Conservation (phyloP, 2,113 vertebrate species). For the Proteles cristata region DNA sequence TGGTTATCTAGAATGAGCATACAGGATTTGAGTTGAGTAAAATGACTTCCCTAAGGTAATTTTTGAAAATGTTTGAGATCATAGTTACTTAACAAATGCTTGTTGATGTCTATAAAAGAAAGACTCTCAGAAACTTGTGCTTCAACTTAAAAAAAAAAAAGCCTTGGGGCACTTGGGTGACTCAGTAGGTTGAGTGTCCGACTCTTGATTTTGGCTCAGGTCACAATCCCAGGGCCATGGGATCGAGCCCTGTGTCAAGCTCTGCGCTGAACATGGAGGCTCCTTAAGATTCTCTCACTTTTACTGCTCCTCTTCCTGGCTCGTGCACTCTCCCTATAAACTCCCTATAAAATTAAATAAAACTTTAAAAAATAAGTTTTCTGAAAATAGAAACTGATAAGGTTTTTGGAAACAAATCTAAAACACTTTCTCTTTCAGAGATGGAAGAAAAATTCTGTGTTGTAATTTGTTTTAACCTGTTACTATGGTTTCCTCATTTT, state of each 20-base stretch:
- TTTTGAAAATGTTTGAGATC: background rate
- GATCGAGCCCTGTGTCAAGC: no score
- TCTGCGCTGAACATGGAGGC: no score
- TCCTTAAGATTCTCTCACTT: no score
- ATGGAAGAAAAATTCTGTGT: background rate
- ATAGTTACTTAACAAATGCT: background rate
- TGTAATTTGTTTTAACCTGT: background rate
- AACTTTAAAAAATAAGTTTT: background rate
- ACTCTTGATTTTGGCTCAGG: no score
- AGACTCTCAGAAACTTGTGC: background rate
- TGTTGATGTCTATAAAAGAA: background rate
- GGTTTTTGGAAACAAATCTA: conserved; percentile 1
- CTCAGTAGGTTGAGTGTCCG: no score
- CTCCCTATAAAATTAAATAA: no score
- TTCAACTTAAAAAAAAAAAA: background rate
- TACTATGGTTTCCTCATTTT: background rate
- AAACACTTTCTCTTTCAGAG: background rate
- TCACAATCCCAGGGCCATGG: no score
- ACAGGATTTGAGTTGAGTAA: background rate
- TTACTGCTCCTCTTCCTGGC: no score
- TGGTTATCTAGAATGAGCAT: background rate
- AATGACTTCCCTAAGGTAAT: background rate
- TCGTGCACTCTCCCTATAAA: no score
- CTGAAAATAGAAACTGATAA: background rate
- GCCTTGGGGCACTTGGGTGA: no score